Evolutionary conservation across 2,888 invertebrate genomes (phyloP).

Genomic region (Carcina quercana): DNA sequence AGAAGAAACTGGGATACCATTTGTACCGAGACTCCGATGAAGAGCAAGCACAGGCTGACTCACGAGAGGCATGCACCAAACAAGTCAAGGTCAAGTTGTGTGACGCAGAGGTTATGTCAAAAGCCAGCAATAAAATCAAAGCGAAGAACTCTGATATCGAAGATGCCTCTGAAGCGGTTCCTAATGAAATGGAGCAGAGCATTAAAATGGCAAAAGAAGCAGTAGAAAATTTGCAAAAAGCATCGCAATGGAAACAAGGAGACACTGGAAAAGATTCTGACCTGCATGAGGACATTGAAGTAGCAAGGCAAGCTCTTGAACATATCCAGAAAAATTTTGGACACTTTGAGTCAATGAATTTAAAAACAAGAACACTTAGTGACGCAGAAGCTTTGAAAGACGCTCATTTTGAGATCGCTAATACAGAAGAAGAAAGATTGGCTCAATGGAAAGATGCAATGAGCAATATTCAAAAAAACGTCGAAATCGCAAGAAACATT

Average conservation of each 20-base stretch:
- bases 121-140: constrained; percentile 26
- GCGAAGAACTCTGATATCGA: constrained; percentile 25
- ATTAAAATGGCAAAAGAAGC: constrained; percentile 56
- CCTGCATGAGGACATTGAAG: constrained; percentile 48
- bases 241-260: constrained; percentile 23
- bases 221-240: constrained; percentile 47
- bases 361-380: constrained; percentile 26
- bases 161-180: constrained; percentile 22
- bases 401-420: constrained; percentile 22
- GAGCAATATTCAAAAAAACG: constrained; percentile 41
- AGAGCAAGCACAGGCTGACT: constrained; percentile 39
- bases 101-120: constrained; percentile 29
- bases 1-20: constrained; percentile 47
- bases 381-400: constrained; percentile 27
- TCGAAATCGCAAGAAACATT: constrained; percentile 46
- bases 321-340: constrained; percentile 45
- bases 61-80: constrained; percentile 42
- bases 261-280: constrained; percentile 30
- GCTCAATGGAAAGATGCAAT: constrained; percentile 54
- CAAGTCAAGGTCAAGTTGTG: constrained; percentile 56
- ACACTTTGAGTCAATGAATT: constrained; percentile 37
- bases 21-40: constrained; percentile 54
- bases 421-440: constrained; percentile 41
- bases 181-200: constrained; percentile 48
- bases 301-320: constrained; percentile 44